Evolutionary conservation across 2,797 vertebrate species (phyloP), one percentile per base, ranked within the genome.

Genomic region (Haliaeetus albicilla): DNA sequence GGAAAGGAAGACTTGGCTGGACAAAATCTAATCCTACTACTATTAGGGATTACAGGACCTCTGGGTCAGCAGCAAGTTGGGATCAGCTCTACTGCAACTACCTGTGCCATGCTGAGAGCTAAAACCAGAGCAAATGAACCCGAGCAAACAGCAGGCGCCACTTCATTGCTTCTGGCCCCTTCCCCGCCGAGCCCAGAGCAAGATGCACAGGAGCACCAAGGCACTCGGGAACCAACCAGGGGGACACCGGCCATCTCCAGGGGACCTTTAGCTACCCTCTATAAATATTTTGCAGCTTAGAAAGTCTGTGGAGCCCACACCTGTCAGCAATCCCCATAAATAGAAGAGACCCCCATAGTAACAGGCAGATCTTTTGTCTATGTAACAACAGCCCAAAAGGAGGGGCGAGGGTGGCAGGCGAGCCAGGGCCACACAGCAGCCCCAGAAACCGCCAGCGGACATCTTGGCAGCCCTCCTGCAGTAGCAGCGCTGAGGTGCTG

Each of bases 11-110:
- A 64, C 57, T 87, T 89, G 46, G 49, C 48, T 46, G 64, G 81
- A 95, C 90, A 94, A 88, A 96, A 67, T 51, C 76, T 95, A 97
- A 97, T 96, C 96, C 95, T 89, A 46, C 85, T 70, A 30, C 89
- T 71, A 27, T 76, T 67, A 91, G 64, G 88, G 96, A 97, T 97
- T 97, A 96, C 16, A 23, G 90, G 88, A 95, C 93, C 93, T 93
- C 74, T 19, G 57, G 97, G 95, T 97, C 95, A 97, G 92, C 30
- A 80, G 57, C 76, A 87, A 88, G n/a, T 70, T 78, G 46, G 70
- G 60, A 82, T 76, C 89, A 87, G 89, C 90, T 64, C 54, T 74
- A 44, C 60, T 63, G 37, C 74, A 89, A 63, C 78, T 79, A 94
- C 82, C 89, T 73, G 69, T 57, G 53, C 87, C 25, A 0, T 35